Evolutionary conservation across 2,888 invertebrate genomes (phyloP).

Genomic region (Agonopterix arenella): DNA sequence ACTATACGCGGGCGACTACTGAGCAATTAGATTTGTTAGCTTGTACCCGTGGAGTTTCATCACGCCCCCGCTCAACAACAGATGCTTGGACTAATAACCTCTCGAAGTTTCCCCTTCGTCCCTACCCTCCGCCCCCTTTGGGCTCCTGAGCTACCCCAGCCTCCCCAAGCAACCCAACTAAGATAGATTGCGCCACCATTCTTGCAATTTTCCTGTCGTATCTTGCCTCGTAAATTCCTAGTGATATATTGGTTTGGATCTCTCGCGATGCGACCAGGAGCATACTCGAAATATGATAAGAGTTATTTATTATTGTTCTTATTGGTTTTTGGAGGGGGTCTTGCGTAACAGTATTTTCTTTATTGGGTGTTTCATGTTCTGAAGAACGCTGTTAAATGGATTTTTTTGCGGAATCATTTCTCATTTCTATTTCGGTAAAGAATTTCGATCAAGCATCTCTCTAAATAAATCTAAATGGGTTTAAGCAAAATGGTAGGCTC

Average conservation of each 20-base stretch:
- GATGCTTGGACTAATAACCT: slow-evolving; percentile 79
- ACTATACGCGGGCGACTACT: slow-evolving; percentile 68
- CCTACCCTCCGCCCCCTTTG: slow-evolving; percentile 52
- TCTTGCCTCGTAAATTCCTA: slow-evolving; percentile 91
- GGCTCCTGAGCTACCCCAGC: slow-evolving; percentile 53
- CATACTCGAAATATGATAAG: slow-evolving; percentile 78
- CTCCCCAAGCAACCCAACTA: slow-evolving; percentile 80
- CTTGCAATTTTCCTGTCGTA: slow-evolving; percentile 96
- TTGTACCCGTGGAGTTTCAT: slow-evolving; percentile 74
- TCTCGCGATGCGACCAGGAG: slow-evolving; percentile 76
- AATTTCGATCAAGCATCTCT: too few relatives aligned
- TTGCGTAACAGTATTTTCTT: slow-evolving; percentile 36
- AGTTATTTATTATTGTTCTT: slow-evolving; percentile 78
- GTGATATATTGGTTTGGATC: slow-evolving; percentile 86
- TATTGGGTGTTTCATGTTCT: slow-evolving; percentile 39
- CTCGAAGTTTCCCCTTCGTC: slow-evolving; percentile 73
- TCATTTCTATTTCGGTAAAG: too few relatives aligned
- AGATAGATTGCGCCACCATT: slow-evolving; percentile 95
- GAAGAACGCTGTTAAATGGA: slow-evolving; percentile 7
- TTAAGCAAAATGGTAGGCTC: too few relatives aligned
- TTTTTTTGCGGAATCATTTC: neutral
- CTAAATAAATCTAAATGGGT: too few relatives aligned
- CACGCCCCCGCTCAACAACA: slow-evolving; percentile 77
- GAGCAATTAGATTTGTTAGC: slow-evolving; percentile 77
- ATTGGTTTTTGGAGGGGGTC: slow-evolving; percentile 71